These are phyloP conservation scores for Pocota personata DNA, from an alignment of 2,888 invertebrate genomes.

Conservation along the genomic window DNA sequence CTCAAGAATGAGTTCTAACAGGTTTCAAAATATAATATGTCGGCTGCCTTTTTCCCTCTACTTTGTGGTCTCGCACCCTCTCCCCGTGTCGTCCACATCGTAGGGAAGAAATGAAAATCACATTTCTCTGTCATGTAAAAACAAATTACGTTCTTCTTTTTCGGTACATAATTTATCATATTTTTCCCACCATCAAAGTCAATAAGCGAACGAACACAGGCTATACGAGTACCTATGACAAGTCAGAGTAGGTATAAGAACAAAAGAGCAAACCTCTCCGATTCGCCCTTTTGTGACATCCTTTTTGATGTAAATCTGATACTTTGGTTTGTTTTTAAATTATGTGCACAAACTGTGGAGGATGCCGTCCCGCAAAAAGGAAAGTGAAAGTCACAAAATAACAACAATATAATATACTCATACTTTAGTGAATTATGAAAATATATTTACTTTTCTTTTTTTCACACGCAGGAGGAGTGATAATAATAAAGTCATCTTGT, in stretches of 20 bases:
- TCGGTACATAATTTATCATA: constrained; percentile 53
- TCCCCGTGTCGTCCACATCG: background rate
- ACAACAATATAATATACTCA: constrained; percentile 39
- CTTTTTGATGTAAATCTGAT: constrained; percentile 66
- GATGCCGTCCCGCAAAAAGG: background rate
- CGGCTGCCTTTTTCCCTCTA: background rate
- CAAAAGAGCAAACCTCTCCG: constrained; percentile 44
- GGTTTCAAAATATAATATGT: constrained; percentile 10
- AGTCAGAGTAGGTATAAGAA: background rate
- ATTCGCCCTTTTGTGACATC: constrained; percentile 54
- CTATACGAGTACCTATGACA: background rate
- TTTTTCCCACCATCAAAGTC: constrained; percentile 48
- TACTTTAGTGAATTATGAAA: constrained; percentile 59
- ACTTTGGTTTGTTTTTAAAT: constrained; percentile 44
- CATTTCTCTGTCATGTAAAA: constrained; percentile 32
- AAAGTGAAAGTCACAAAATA: constrained; percentile 24
- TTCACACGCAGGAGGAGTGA: constrained; percentile 3
- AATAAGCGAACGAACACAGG: background rate
- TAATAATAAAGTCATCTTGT: constrained; percentile 37
- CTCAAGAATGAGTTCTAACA: constrained; percentile 29
- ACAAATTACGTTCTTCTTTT: constrained; percentile 44
- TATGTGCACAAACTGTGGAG: constrained; percentile 24
- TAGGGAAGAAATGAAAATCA: background rate
- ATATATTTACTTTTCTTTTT: constrained; percentile 36
- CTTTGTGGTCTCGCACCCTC: background rate